A percentile compares a stretch with the other conserved stretches of the same genome.
Evolutionary conservation across 2,113 vertebrate species (phyloP).

Genomic region (Oreotragus oreotragus): DNA sequence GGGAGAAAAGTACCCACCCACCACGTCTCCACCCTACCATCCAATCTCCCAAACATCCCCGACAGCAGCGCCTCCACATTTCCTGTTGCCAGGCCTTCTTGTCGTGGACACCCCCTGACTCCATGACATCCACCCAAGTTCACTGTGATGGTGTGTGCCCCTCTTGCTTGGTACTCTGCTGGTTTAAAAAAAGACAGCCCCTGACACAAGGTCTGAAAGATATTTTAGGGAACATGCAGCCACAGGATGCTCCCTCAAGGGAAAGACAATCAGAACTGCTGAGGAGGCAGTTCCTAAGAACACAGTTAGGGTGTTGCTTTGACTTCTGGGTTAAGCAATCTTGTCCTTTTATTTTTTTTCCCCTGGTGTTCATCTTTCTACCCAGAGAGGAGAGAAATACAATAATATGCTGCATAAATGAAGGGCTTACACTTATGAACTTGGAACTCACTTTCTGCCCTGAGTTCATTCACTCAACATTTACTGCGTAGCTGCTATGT

Average conservation of each 20-base stretch:
- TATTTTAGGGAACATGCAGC: slow-evolving; percentile 25
- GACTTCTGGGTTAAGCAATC: background rate
- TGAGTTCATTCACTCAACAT: background rate
- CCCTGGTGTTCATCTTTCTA: background rate
- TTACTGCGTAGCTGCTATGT: background rate
- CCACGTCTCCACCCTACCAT: background rate
- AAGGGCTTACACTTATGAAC: background rate
- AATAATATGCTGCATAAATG: background rate
- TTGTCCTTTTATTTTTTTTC: background rate
- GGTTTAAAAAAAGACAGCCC: background rate
- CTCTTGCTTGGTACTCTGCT: background rate
- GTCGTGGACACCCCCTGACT: too few relatives aligned
- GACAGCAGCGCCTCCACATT: fast-evolving
- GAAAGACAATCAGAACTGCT: background rate
- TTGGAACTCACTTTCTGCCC: background rate
- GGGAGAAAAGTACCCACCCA: background rate
- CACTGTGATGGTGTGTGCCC: background rate
- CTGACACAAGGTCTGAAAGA: background rate
- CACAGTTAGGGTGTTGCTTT: background rate
- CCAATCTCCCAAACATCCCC: background rate
- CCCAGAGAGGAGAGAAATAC: background rate
- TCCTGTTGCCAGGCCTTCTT: background rate
- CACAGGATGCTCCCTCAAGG: slow-evolving; percentile 13
- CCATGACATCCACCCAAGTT: background rate
- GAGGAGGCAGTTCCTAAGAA: background rate